Percentiles rank a stretch among this genome's conserved stretches.
Evolutionary conservation across 2,888 invertebrate genomes (phyloP).

Genomic region (Drosophila merina): DNA sequence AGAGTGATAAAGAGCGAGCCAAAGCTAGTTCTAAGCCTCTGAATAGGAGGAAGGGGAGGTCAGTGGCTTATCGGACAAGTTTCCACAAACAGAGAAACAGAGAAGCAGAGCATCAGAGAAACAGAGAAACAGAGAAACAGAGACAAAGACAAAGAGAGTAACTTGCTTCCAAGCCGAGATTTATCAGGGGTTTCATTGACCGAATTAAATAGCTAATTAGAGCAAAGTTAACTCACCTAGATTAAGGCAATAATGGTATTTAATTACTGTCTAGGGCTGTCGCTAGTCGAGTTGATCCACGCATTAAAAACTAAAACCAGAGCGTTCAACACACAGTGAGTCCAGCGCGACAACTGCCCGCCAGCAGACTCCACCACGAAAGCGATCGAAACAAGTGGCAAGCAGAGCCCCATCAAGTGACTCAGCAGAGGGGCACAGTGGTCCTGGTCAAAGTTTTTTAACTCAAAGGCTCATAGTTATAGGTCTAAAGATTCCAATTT

Average conservation of each 20-base stretch:
- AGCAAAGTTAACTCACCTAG: slow-evolving; percentile 28
- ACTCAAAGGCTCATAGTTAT: too few relatives aligned
- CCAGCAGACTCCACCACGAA: slow-evolving; percentile 44
- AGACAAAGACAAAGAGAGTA: too few relatives aligned
- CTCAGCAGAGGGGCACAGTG: slow-evolving; percentile 46
- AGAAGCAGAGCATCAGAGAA: slow-evolving; percentile 19
- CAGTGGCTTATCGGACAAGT: slow-evolving; percentile 69
- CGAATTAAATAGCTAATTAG: slow-evolving; percentile 33
- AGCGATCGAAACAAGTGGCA: slow-evolving; percentile 35
- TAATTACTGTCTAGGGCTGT: neutral
- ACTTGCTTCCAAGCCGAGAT: slow-evolving; percentile 21
- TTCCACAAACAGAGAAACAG: slow-evolving; percentile 13
- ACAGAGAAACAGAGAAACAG: neutral
- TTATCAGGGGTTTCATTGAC: neutral
- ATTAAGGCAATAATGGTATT: slow-evolving; percentile 1
- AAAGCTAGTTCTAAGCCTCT: slow-evolving; percentile 32
- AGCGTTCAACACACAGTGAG: slow-evolving; percentile 68
- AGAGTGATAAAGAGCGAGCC: slow-evolving; percentile 7
- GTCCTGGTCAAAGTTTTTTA: neutral
- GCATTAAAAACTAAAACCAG: slow-evolving; percentile 53
- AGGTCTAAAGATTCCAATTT: too few relatives aligned
- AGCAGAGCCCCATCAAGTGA: slow-evolving; percentile 39
- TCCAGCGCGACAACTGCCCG: slow-evolving; percentile 68
- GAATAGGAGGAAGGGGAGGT: slow-evolving; percentile 50
- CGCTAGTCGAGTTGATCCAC: slow-evolving; percentile 33